Conservation (phyloP, 2,888 invertebrate species). For the Phragmatobia fuliginosa region DNA sequence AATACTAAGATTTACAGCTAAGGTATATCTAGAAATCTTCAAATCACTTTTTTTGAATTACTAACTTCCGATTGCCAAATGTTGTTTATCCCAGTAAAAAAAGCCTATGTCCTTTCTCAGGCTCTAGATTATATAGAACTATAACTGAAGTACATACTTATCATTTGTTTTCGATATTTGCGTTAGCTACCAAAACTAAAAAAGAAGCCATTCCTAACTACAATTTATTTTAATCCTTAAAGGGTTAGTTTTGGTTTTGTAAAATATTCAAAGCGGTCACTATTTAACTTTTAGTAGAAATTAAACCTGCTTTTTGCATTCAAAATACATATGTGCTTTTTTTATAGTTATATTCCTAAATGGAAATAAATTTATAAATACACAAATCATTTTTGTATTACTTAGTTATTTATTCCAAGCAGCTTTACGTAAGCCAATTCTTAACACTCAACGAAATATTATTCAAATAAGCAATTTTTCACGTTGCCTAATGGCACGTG, state of each 20-base stretch:
- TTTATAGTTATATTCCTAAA: background rate
- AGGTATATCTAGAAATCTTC: background rate
- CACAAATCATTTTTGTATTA: slow-evolving; percentile 20
- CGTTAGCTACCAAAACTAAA: background rate
- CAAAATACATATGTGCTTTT: background rate
- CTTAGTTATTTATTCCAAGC: slow-evolving; percentile 19
- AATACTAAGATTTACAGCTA: background rate
- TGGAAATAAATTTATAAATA: background rate
- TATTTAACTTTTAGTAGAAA: background rate
- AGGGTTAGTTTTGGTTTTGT: background rate
- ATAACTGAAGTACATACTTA: slow-evolving; percentile 39
- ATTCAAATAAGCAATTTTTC: slow-evolving; percentile 49
- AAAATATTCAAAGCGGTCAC: background rate
- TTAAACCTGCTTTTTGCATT: background rate
- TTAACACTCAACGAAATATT: slow-evolving; percentile 42
- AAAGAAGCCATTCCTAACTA: background rate
- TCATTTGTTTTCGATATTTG: slow-evolving; percentile 30
- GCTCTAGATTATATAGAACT: too few species aligned
- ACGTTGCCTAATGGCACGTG: slow-evolving; percentile 41
- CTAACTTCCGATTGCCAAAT: too few species aligned
- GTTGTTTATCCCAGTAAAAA: too few species aligned
- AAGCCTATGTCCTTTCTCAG: too few species aligned
- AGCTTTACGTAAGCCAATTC: slow-evolving; percentile 34
- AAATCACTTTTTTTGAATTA: too few species aligned
- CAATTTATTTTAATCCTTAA: too few species aligned